Conservation (phyloP, 2,888 invertebrate genomes). For the Ganaspis brasiliensis region DNA sequence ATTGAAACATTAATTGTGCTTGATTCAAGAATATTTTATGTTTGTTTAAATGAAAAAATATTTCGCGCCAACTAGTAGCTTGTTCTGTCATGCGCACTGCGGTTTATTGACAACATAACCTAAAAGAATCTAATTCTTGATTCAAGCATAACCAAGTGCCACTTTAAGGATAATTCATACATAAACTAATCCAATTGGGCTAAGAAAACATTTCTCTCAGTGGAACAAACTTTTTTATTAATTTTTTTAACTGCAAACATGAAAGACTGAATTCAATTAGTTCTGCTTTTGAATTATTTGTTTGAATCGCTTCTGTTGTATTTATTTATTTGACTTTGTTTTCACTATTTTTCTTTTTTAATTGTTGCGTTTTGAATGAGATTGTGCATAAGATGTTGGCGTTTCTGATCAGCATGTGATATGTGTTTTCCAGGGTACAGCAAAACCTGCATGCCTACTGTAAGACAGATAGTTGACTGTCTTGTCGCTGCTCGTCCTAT, state of each 20-base stretch:
- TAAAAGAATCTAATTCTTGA: too few species aligned
- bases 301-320: too few species aligned
- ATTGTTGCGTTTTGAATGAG: conserved; percentile 32
- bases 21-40: too few species aligned
- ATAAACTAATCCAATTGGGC: too few species aligned
- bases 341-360: not conserved
- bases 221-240: too few species aligned
- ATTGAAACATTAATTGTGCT: too few species aligned
- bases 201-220: too few species aligned
- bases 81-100: too few species aligned
- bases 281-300: not conserved
- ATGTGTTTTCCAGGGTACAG: conserved; percentile 81
- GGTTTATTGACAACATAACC: too few species aligned
- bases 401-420: conserved; percentile 79
- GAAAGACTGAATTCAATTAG: conserved; percentile 1
- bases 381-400: conserved; percentile 56
- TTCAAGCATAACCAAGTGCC: too few species aligned
- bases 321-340: conserved; percentile 23
- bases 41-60: not conserved
- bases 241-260: not conserved
- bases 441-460: conserved; percentile 84
- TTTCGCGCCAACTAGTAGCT: too few species aligned
- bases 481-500: conserved; percentile 78
- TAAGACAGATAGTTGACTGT: conserved; percentile 81
- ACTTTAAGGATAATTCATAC: too few species aligned